phyloP scores from a whole-genome alignment of 2,113 vertebrate genomes.

The Platysternon megacephalum region DNA sequence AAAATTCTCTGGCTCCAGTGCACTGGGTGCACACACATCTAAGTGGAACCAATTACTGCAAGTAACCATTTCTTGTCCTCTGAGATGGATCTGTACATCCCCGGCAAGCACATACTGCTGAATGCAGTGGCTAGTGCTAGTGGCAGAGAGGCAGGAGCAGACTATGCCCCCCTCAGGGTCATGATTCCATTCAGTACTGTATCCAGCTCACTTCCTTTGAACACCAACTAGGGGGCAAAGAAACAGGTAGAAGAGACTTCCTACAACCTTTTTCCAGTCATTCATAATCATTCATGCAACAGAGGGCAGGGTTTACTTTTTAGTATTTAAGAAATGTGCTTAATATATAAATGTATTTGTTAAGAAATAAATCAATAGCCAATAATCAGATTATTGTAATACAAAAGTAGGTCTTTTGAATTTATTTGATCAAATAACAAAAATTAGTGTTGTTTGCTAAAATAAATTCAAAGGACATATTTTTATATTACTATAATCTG shows the following conservation, averaged over 20 bases:
- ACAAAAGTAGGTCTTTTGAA: background rate
- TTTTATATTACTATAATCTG: too few species aligned
- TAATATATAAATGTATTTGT: background rate
- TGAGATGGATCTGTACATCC: background rate
- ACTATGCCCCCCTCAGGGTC: background rate
- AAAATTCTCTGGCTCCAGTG: too few species aligned
- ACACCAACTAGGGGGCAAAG: accelerated
- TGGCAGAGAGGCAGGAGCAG: background rate
- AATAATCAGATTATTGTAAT: background rate
- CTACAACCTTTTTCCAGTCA: accelerated
- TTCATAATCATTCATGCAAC: background rate
- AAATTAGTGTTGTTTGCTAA: too few species aligned
- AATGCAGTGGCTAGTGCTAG: background rate
- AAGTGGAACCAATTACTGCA: too few species aligned
- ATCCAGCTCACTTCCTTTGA: background rate
- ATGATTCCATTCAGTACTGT: background rate
- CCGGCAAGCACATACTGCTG: background rate
- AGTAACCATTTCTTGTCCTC: background rate
- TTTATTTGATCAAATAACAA: background rate
- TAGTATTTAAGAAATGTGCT: background rate
- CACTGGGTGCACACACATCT: too few species aligned
- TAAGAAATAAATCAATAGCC: background rate
- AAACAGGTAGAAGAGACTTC: background rate
- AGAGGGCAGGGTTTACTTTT: background rate
- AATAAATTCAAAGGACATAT: too few species aligned